A percentile compares a stretch with the other conserved stretches of the same genome.
phyloP scores from a whole-genome alignment of 2,113 vertebrate genomes.

The Megaceryle torquata region DNA sequence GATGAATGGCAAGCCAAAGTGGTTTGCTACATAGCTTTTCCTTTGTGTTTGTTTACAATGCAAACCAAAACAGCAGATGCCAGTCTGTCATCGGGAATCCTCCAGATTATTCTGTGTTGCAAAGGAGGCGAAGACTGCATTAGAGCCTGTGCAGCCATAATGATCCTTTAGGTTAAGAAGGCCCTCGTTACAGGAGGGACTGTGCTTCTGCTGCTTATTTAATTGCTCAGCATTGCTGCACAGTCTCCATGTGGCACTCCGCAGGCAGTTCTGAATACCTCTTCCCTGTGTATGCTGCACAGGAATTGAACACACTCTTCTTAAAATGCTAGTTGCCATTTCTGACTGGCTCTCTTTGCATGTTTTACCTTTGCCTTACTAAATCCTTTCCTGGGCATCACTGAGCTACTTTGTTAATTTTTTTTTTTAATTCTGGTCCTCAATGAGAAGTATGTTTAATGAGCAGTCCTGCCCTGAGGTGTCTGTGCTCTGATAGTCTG shows the following conservation, averaged over 20 bases:
- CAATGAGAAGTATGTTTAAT: neutral
- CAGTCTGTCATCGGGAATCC: neutral
- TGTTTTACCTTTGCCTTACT: neutral
- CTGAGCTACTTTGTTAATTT: neutral
- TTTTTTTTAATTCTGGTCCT: neutral
- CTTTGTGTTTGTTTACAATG: neutral
- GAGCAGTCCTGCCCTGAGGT: neutral
- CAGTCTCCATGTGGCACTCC: fast-evolving
- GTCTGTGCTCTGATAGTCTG: neutral
- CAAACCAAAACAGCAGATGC: neutral
- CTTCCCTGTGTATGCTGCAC: neutral
- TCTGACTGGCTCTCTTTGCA: neutral
- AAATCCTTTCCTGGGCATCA: neutral
- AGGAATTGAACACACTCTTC: neutral
- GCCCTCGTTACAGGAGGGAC: neutral
- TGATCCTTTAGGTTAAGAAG: neutral
- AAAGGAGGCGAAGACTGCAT: neutral
- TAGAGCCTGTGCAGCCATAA: neutral
- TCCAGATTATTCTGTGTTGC: neutral
- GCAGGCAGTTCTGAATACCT: neutral
- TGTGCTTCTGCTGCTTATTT: neutral
- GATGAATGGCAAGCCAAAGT: neutral
- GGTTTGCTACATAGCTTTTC: neutral
- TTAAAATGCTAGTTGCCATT: neutral
- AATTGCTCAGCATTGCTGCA: neutral